Evolutionary conservation across 2,113 vertebrate species (phyloP), one percentile per base, ranked within the genome.

Genomic region (Anarhynchus alexandrinus): DNA sequence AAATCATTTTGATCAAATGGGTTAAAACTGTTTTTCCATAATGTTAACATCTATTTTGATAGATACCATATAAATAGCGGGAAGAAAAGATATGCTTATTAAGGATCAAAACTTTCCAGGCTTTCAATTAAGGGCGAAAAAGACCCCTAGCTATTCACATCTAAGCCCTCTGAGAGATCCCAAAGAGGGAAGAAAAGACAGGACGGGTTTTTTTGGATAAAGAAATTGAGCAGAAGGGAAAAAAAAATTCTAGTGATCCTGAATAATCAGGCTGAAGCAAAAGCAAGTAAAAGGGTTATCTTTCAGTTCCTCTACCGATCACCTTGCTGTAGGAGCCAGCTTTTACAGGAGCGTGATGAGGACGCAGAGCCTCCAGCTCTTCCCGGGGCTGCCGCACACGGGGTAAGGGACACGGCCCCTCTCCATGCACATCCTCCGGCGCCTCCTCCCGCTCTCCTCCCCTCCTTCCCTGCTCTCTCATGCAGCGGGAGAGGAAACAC

Each of bases 391-490:
- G 36, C 23, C 36, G 36, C 66, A 73, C 20, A 40, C 1, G 1
- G 20, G 6, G 3, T 38, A 43, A 49, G 45, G 21, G 42, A 55
- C 65, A 43, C 0, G 0, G 36, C 9, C 47, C 15, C 21, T 45
- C 49, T 62, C n/a, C 20, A 9, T 1, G 2, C 36, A 57, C 0
- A 2, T 51, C 73, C 43, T 51, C 1, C 0, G 8, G 26, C 59
- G n/a, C 11, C n/a, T 61, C n/a, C 54, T 78, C 45, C 25, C 2
- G 0, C 62, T 51, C 74, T 69, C 38, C 20, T 66, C 32, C 3
- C 0, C 26, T 32, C 12, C 52, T 36, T 38, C 22, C 20, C 40
- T 22, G 5, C 42, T 67, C 59, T 69, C 36, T 49, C 2, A 0
- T n/a, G 25, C 25, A 69, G 29, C 42, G 23, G 61, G 29, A 73